These are phyloP conservation scores for Petaurus breviceps DNA, from an alignment of 2,113 vertebrate species.

Conservation along the genomic window DNA sequence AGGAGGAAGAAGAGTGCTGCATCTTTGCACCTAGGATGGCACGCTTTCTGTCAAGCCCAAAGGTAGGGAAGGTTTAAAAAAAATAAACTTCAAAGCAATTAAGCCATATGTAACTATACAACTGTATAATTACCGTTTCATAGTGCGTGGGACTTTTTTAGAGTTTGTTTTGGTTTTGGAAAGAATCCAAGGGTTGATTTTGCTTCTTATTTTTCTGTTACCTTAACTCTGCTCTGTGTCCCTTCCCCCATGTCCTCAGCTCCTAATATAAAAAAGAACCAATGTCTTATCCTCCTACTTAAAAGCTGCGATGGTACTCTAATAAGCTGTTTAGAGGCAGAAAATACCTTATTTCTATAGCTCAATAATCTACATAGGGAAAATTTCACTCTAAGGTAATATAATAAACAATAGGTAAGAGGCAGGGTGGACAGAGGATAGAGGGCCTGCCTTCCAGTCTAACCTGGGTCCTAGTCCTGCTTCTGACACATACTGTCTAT, in stretches of 20 bases:
- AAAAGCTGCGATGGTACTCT: neutral
- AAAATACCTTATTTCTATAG: neutral
- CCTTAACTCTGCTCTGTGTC: accelerated
- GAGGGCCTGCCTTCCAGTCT: neutral
- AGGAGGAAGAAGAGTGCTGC: neutral
- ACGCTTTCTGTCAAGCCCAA: neutral
- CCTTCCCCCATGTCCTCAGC: neutral
- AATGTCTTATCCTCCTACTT: accelerated
- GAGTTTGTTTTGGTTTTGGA: neutral
- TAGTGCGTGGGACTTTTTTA: neutral
- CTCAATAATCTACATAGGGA: neutral
- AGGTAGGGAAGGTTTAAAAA: neutral
- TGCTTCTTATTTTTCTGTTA: neutral
- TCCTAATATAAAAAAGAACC: neutral
- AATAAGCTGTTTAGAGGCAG: neutral
- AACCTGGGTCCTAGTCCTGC: neutral
- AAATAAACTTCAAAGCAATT: no score
- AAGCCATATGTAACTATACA: neutral
- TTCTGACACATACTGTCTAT: neutral
- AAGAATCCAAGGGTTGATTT: neutral
- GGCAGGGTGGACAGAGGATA: neutral
- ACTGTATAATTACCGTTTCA: neutral
- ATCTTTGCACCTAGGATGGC: neutral
- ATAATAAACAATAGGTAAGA: neutral
- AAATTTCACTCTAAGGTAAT: neutral